A percentile compares a stretch with the other conserved stretches of the same genome.
Conservation (phyloP, 2,113 vertebrate genomes). For the Rutilus rutilus region DNA sequence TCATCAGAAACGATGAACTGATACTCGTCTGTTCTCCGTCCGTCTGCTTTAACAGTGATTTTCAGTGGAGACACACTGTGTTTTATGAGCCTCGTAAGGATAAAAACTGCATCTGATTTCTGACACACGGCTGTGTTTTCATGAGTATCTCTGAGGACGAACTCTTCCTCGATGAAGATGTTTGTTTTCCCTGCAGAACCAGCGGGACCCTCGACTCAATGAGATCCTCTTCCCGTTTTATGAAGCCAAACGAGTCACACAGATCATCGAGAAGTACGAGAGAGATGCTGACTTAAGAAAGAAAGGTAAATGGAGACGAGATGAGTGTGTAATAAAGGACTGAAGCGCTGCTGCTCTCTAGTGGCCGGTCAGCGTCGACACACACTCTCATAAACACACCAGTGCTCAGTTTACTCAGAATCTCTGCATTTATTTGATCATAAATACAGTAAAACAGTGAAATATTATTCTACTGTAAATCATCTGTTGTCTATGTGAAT, state of each 20-base stretch:
- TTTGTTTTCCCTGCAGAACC: constrained; percentile 80
- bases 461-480: too few species aligned
- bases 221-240: constrained; percentile 99
- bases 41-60: neutral
- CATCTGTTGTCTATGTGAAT: too few species aligned
- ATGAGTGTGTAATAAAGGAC: constrained; percentile 8
- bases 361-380: constrained; percentile 32
- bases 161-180: neutral
- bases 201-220: constrained; percentile 95
- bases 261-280: constrained; percentile 96
- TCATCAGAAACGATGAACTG: neutral
- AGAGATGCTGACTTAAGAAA: constrained; percentile 89
- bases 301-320: constrained; percentile 79
- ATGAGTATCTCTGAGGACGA: neutral
- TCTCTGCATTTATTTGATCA: too few species aligned
- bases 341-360: constrained; percentile 64
- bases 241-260: constrained; percentile 93
- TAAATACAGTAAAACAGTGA: too few species aligned
- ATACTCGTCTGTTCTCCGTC: neutral
- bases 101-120: neutral
- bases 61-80: neutral
- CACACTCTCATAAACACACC: neutral
- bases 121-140: neutral
- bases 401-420: too few species aligned
- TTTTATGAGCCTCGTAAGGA: neutral